Base-by-base conservation (phyloP, 2,888 invertebrate species). In the Eubasilissa splendida region DNA sequence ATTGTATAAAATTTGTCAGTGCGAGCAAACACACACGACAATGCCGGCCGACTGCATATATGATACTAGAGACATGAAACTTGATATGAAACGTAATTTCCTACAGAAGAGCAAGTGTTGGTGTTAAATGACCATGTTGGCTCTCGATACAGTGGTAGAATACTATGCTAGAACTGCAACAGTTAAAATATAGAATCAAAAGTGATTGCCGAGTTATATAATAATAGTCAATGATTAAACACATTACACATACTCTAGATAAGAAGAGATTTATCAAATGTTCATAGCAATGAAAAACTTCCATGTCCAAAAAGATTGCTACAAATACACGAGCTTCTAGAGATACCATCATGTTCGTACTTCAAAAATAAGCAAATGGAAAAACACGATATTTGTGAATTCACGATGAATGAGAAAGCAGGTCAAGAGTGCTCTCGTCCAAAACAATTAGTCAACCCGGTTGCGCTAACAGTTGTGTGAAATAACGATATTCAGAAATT, bases 231-330 rank as follows among this genome's bases (percentile, higher is more conserved):
- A 83, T 83, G 80, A 82, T 81, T 77, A 82, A 84, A 79, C 82
- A 83, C 80, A 80, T 80, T 83, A 82, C 82, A 83, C 65, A 80
- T 82, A 82, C 77, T 82, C 83, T 83, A 83, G 83, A 78, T 81
- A 83, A 82, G 81, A 81, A 83, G 81, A 77, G 77, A 78, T 80
- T 77, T 82, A 77, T 82, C 75, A 77, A 77, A 80, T 80, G 76
- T 80, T 78, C 65, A 56, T 73, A 80, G 80, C 75, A 33, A 76
- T 60, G 80, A 52, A 66, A 80, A 76, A 54, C 70, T 14, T 53
- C 59, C 42, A 54, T 75, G 79, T 68, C 65, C 52, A 68, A 59
- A 42, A 68, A 59, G 56, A 68, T 66, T 70, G 80, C 79, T 58
- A 66, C 79, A 75, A 79, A 79, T 54, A 75, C 63, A 76, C 58